phyloP scores from a whole-genome alignment of 2,888 invertebrate genomes.

The Pandemis cinnamomeana region DNA sequence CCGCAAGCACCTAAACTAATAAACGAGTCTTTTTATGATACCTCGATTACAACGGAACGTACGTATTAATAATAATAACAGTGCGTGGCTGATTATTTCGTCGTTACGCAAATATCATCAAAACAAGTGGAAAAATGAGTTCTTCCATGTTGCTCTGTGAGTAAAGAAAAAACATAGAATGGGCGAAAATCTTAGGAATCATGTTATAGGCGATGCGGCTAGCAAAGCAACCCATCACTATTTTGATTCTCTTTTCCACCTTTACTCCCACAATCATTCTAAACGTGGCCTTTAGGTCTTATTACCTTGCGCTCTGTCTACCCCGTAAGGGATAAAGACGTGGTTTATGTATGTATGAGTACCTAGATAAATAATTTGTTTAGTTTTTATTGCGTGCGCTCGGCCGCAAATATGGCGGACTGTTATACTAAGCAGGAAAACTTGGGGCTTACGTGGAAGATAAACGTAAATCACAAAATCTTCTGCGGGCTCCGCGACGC shows the following conservation, averaged over 20 bases:
- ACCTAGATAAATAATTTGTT: constrained; percentile 11
- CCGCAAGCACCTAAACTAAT: constrained; percentile 25
- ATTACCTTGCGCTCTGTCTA: too few species aligned
- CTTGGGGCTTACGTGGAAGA: constrained; percentile 11
- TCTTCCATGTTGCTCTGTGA: neutral
- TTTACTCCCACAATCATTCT: too few species aligned
- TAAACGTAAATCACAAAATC: constrained; percentile 34
- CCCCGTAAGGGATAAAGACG: too few species aligned
- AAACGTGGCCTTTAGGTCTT: too few species aligned
- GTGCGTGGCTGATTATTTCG: constrained; percentile 16
- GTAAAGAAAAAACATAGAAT: too few species aligned
- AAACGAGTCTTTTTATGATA: constrained; percentile 12
- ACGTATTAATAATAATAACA: neutral
- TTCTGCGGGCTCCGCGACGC: neutral
- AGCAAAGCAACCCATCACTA: too few species aligned
- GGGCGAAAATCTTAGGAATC: too few species aligned
- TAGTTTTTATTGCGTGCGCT: neutral
- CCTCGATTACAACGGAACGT: constrained; percentile 15
- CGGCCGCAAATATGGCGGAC: constrained; percentile 14
- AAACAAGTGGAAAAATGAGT: constrained; percentile 3
- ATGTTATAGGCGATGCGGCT: too few species aligned
- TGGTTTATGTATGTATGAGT: too few species aligned
- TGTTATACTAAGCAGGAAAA: constrained; percentile 27
- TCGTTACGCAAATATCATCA: constrained; percentile 14
- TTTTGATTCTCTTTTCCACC: too few species aligned